phyloP scores from a whole-genome alignment of 1,140 invertebrate genomes.

The Drusus annulatus region DNA sequence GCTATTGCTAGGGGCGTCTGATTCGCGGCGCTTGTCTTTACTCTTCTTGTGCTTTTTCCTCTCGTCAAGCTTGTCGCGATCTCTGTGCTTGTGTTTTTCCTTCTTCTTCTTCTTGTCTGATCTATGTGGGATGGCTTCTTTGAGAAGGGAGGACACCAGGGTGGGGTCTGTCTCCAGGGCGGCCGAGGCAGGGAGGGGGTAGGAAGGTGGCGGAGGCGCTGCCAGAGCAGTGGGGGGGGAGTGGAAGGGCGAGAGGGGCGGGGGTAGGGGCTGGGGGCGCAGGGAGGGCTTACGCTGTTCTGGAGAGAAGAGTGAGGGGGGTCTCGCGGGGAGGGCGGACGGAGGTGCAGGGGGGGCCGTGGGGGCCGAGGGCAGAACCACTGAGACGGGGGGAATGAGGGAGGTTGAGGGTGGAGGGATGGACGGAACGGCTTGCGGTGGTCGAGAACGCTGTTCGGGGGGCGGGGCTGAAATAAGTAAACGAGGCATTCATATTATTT shows the following conservation, averaged over 20 bases:
- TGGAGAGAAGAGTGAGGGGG: slow-evolving; percentile 60
- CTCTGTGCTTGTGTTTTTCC: slow-evolving; percentile 71
- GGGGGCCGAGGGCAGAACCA: neutral
- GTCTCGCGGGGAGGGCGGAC: slow-evolving; percentile 53
- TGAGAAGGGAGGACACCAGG: slow-evolving; percentile 68
- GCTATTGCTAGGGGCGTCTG: slow-evolving; percentile 47
- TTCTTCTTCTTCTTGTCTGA: slow-evolving; percentile 70
- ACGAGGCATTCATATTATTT: neutral
- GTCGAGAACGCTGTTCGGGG: neutral
- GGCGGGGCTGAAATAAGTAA: neutral
- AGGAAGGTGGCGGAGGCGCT: slow-evolving; percentile 33
- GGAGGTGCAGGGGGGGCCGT: slow-evolving; percentile 50
- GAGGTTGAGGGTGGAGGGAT: neutral
- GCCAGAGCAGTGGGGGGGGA: slow-evolving; percentile 59
- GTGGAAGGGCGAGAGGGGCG: slow-evolving; percentile 39
- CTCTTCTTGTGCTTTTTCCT: slow-evolving; percentile 70
- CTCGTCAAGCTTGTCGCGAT: slow-evolving; percentile 69
- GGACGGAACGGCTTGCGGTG: neutral
- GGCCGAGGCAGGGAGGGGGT: neutral
- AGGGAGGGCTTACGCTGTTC: slow-evolving; percentile 41
- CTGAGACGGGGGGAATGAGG: neutral
- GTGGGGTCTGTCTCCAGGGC: slow-evolving; percentile 68
- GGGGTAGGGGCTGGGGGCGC: slow-evolving; percentile 55
- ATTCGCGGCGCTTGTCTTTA: slow-evolving; percentile 64
- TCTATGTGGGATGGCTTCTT: slow-evolving; percentile 63